These are phyloP conservation scores for Ceyx erithaca DNA, from an alignment of 2,797 vertebrate species.

Conservation along the genomic window DNA sequence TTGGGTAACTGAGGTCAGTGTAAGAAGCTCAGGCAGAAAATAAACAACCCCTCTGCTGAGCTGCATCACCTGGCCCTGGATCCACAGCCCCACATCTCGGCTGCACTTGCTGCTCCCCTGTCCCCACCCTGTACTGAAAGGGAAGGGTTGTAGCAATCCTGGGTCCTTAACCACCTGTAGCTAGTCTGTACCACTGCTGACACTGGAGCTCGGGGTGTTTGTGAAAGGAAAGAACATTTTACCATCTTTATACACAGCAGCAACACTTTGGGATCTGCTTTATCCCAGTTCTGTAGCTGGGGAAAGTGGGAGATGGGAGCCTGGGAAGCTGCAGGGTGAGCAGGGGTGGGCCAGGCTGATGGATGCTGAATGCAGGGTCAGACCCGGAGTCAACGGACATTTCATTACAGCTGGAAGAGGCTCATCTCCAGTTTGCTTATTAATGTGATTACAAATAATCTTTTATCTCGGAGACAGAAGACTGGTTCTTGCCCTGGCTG, in stretches of 20 bases:
- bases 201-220: no score
- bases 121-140: no score
- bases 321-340: accelerated
- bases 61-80: not conserved
- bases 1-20: accelerated
- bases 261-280: no score
- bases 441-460: not conserved
- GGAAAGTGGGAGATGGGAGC: not conserved
- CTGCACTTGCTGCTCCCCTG: no score
- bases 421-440: not conserved
- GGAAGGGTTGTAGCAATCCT: no score
- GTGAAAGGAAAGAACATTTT: no score
- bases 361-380: not conserved
- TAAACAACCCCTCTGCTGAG: not conserved
- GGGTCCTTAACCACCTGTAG: no score
- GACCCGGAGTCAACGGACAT: not conserved
- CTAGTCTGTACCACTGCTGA: no score
- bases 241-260: no score
- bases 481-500: not conserved
- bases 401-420: not conserved
- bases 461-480: not conserved
- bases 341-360: not conserved
- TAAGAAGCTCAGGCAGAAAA: not conserved
- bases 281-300: not conserved
- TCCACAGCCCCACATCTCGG: no score